Evolutionary conservation across 2,888 invertebrate species (phyloP).

Genomic region (Noctua pronuba): DNA sequence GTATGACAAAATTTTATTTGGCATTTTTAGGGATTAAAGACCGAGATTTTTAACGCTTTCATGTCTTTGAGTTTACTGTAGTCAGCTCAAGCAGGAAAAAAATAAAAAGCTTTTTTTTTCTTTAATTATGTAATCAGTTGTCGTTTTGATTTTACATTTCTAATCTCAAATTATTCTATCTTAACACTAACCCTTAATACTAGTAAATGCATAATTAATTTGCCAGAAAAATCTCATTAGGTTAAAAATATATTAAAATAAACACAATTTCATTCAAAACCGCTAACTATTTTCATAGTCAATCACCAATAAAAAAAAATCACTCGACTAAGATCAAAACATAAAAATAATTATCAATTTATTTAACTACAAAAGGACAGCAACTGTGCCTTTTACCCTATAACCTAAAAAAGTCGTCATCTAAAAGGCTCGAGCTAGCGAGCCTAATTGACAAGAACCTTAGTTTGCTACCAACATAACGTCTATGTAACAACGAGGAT

Average conservation of each 20-base stretch:
- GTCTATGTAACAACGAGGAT: not conserved
- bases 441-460: slow-evolving; percentile 80
- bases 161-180: slow-evolving; percentile 31
- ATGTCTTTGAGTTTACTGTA: not conserved
- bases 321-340: not conserved
- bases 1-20: not conserved
- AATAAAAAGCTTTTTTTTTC: not conserved
- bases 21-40: not conserved
- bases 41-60: not conserved
- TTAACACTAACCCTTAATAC: slow-evolving; percentile 38
- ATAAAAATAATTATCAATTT: not conserved
- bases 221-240: slow-evolving; percentile 34
- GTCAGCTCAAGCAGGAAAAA: not conserved
- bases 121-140: slow-evolving; percentile 41
- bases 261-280: not conserved
- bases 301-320: slow-evolving; percentile 22
- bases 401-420: slow-evolving; percentile 70
- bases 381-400: slow-evolving; percentile 56
- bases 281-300: not conserved
- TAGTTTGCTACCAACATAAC: slow-evolving; percentile 72
- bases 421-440: slow-evolving; percentile 73
- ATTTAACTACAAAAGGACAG: slow-evolving; percentile 20
- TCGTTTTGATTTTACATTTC: slow-evolving; percentile 45
- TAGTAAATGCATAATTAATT: slow-evolving; percentile 63
- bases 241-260: not conserved